These are phyloP conservation scores for Phengaris arion DNA, from an alignment of 2,888 invertebrate genomes.

Conservation along the genomic window DNA sequence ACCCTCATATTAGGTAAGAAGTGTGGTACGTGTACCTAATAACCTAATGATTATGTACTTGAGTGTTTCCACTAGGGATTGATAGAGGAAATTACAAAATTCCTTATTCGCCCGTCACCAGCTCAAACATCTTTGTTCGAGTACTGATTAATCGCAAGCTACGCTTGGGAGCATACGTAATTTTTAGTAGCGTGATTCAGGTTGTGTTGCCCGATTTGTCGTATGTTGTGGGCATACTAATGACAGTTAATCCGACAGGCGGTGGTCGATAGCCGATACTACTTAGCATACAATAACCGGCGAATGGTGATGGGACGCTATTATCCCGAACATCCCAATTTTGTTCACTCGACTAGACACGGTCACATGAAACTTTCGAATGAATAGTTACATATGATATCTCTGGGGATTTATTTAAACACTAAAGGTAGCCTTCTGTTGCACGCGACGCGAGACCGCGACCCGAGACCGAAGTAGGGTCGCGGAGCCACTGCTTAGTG, in stretches of 20 bases:
- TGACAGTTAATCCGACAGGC: slow-evolving; percentile 39
- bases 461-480: no score
- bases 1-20: no score
- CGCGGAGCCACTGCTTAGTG: no score
- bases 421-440: no score
- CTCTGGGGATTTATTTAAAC: no score
- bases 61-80: no score
- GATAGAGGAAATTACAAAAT: background rate
- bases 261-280: slow-evolving; percentile 43
- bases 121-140: background rate
- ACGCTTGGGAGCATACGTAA: background rate
- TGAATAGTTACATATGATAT: no score
- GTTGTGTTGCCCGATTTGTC: background rate
- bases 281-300: slow-evolving; percentile 75
- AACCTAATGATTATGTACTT: no score
- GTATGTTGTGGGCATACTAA: slow-evolving; percentile 36
- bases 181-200: background rate
- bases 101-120: background rate
- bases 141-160: background rate
- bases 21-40: no score
- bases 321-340: background rate
- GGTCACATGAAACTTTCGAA: background rate
- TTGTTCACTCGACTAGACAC: background rate
- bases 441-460: no score
- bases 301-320: slow-evolving; percentile 44